Percentiles rank a stretch among this genome's conserved stretches.
These are phyloP conservation scores for Ahaetulla prasina DNA, from an alignment of 2,113 vertebrate species.

Conservation along the genomic window DNA sequence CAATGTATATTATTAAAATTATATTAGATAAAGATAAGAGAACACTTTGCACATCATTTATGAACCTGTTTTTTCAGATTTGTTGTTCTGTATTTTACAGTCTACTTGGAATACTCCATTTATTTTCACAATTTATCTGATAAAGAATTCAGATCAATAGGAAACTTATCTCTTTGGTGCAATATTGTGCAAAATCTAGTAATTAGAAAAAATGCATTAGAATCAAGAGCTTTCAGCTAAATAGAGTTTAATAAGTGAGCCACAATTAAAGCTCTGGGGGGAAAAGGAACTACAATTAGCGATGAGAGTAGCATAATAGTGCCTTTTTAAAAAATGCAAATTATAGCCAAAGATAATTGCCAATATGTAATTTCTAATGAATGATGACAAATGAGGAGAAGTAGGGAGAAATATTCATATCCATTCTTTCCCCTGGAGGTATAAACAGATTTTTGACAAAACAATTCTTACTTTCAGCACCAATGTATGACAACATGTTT, in stretches of 20 bases:
- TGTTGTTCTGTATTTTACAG: slow-evolving; percentile 48
- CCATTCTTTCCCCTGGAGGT: not conserved
- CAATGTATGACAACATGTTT: not conserved
- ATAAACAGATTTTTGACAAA: not conserved
- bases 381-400: not conserved
- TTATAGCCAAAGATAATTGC: slow-evolving; percentile 23
- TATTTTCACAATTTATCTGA: slow-evolving; percentile 45
- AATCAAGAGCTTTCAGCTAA: slow-evolving; percentile 41
- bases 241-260: slow-evolving; percentile 31
- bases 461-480: not conserved
- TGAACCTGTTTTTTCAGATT: slow-evolving; percentile 34
- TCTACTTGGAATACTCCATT: slow-evolving; percentile 30
- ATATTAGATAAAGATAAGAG: slow-evolving; percentile 32
- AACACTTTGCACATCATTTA: slow-evolving; percentile 37
- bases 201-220: slow-evolving; percentile 47
- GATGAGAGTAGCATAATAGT: slow-evolving; percentile 8
- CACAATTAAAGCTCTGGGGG: slow-evolving; percentile 25
- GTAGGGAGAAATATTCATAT: not conserved
- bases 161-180: slow-evolving; percentile 37
- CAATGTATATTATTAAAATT: slow-evolving; percentile 33
- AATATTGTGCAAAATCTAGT: slow-evolving; percentile 46
- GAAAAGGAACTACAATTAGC: slow-evolving; percentile 35
- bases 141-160: slow-evolving; percentile 44
- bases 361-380: slow-evolving; percentile 16
- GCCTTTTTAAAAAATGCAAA: slow-evolving; percentile 5